Base-by-base conservation (phyloP, 2,113 vertebrate species). In the Phasianus colchicus region DNA sequence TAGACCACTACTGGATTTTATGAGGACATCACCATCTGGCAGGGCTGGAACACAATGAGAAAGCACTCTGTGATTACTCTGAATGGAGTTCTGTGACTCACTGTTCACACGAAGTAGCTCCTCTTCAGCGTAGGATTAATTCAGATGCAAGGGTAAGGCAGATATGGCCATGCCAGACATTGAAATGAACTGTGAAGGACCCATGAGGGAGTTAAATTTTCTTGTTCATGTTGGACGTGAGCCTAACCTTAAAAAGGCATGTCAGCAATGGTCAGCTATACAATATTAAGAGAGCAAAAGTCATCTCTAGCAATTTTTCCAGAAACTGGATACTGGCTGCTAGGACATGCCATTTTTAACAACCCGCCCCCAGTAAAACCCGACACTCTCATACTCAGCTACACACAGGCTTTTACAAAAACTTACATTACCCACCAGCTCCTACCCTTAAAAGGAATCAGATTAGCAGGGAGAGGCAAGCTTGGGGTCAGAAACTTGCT, bases 381-480 rank as follows among this genome's bases (percentile, higher is more conserved):
- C 21, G 9, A 32, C 91, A 69, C 24, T 2, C 73, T 88, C 19
- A 42, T 48, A 72, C 50, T 69, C 55, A 86, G 69, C 69, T 91
- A 43, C 52, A 72, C 32, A 9, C 36, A 48, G 52, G 20, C 27
- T 83, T 95, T 75, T 88, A 73, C 80, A 45, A 54, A 71, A 95
- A 95, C 81, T 92, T 66, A 88, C 18, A 8, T 79, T 95, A 83
- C 61, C 61, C 69, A 96, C 77, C 78, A 96, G 74, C 92, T 88
- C 86, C 80, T 96, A 86, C 83, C 97, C 97, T 96, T 97, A 98
- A 97, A 97, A 97, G 97, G 97, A 96, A 96, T 94, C 71, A 93
- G 94, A 95, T 93, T 93, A 96, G 95, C 95, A 80, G 74, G 66
- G 84, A 94, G 86, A 92, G 63, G 86, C 92, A 95, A 92, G 67